Evolutionary conservation across 2,113 vertebrate genomes (phyloP), one percentile per base, ranked within the genome.

Genomic region (Psilopogon haemacephalus): DNA sequence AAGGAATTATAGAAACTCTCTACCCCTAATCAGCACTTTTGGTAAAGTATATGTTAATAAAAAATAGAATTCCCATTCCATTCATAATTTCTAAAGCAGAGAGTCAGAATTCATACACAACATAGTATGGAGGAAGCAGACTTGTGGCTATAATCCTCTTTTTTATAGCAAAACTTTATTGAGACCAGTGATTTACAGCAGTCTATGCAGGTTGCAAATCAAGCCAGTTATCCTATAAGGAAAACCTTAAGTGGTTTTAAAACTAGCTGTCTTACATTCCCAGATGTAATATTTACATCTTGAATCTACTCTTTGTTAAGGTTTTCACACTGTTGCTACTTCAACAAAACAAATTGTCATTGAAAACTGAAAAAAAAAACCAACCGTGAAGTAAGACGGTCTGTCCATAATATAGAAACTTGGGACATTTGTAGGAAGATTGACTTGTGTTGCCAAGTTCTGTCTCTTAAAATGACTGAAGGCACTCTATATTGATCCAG

Each of bases 31-130:
- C 81, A 86, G 71, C 21, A 83, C 56, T 92, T 89, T 52, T 89
- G 38, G 42, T 88, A 91, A 95, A 96, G 94, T 93, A 91, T 77
- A 80, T 68, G 80, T 77, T 89, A 94, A 91, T 90, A 85, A 91
- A 92, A 87, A 68, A 3, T 38, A 73, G 67, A 33, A 92, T 89
- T 94, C 71, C 56, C 60, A 70, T 42, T 42, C 42, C 37, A 92
- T 93, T 91, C 59, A 94, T 91, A 87, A 92, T 94, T 90, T 67
- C 89, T 95, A 77, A 83, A 87, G 42, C 27, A 74, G 64, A 82
- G 42, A 71, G 65, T 80, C 0, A 0, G 71, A 91, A 89, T 19
- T 80, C 56, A 48, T 14, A 42, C 19, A 42, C 4, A 14, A 8
- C 56, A 28, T 16, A 77, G 13, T 2, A 1, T 42, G n/a, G 16